A percentile compares a stretch with the other conserved stretches of the same genome.
Evolutionary conservation across 2,113 vertebrate genomes (phyloP).

Genomic region (Bos taurus): ARS-UCD2.0 NC_037339.1:82022001-82022500

Average conservation of each 20-base stretch:
- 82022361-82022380: not conserved
- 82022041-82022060: not conserved
- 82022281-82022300: not conserved
- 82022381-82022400: constrained; percentile 18
- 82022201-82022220: not conserved
- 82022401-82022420: constrained; percentile 13
- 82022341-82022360: not conserved
- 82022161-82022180: not conserved
- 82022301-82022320: not conserved
- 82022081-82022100: not conserved
- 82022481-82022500: constrained; percentile 32
- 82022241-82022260: not conserved
- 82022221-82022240: not conserved
- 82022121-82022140: not conserved
- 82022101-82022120: constrained; percentile 12
- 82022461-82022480: constrained; percentile 47
- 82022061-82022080: not conserved
- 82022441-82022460: constrained; percentile 1
- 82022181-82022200: not conserved
- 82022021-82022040: not conserved
- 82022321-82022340: not conserved
- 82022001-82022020: not conserved
- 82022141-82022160: not conserved
- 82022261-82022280: not conserved
- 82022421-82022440: not conserved